Conservation (phyloP, 2,888 invertebrate genomes). For the Torymus tubicola region DNA sequence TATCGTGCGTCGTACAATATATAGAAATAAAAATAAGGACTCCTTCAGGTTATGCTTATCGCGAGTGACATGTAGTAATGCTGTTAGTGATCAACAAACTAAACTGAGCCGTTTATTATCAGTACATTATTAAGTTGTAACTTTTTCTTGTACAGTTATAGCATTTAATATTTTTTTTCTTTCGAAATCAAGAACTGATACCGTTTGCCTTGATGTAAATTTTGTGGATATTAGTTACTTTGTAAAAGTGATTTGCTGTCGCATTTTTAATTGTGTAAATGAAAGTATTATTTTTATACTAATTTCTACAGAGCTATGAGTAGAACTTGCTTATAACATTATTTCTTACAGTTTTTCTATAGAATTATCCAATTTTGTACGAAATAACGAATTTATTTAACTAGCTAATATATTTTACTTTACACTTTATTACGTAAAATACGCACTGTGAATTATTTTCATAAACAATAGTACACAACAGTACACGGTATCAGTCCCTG, state of each 20-base stretch:
- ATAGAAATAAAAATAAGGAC: conserved; percentile 41
- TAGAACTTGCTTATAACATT: conserved; percentile 39
- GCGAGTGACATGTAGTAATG: conserved; percentile 33
- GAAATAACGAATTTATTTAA: conserved; percentile 23
- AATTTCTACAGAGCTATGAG: conserved; percentile 37
- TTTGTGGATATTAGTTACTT: conserved; percentile 42
- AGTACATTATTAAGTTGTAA: conserved; percentile 41
- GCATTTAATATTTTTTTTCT: conserved; percentile 55
- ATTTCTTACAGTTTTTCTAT: conserved; percentile 37
- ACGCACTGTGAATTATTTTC: conserved; percentile 42
- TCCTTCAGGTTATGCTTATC: conserved; percentile 40
- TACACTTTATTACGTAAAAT: conserved; percentile 17
- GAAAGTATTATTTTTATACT: conserved; percentile 54
- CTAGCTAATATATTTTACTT: conserved; percentile 34
- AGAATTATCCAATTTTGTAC: conserved; percentile 38
- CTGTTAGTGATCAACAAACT: conserved; percentile 47
- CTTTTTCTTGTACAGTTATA: conserved; percentile 50
- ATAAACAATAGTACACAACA: conserved; percentile 42
- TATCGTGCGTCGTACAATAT: conserved; percentile 44
- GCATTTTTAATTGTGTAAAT: conserved; percentile 45
- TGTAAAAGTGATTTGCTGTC: conserved; percentile 48
- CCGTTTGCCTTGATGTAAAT: conserved; percentile 38
- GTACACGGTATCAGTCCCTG: conserved; percentile 43
- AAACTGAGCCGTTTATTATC: conserved; percentile 31
- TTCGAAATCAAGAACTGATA: conserved; percentile 53